phyloP scores from a whole-genome alignment of 35 echinoderm and acorn worm species.

The Chiridota heheva region DNA sequence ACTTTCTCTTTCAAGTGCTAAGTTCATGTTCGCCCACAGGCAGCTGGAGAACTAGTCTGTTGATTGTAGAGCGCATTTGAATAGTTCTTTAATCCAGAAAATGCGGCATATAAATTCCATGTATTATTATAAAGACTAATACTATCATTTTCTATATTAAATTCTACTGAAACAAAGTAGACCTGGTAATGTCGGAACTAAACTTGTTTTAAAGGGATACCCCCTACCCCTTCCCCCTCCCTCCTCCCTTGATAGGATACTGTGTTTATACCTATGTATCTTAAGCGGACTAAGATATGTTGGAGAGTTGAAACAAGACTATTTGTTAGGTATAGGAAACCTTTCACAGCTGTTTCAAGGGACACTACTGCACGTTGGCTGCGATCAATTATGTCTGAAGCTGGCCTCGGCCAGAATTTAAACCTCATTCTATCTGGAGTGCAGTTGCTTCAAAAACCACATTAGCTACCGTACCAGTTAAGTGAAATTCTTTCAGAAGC shows the following conservation, averaged over 20 bases:
- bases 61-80: too few relatives aligned
- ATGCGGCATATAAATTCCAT: too few relatives aligned
- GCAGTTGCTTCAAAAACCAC: conserved; percentile 1
- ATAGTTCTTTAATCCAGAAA: too few relatives aligned
- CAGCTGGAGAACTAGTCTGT: too few relatives aligned
- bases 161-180: neutral
- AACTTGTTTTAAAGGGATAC: neutral
- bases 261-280: neutral
- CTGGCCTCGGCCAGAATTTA: conserved; percentile 16
- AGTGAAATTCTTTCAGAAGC: neutral
- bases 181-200: neutral
- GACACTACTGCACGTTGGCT: conserved; percentile 48
- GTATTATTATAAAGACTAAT: too few relatives aligned
- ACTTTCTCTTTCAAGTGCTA: too few relatives aligned
- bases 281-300: neutral
- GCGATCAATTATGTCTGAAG: neutral
- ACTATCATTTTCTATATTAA: neutral
- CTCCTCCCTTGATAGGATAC: neutral
- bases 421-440: conserved; percentile 9
- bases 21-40: too few relatives aligned
- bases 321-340: conserved; percentile 38
- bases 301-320: conserved; percentile 9
- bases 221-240: too few relatives aligned
- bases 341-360: conserved; percentile 1
- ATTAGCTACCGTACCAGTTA: neutral